Evolutionary conservation across 2,888 invertebrate genomes (phyloP).

Genomic region (Drosophila mercatorum): DNA sequence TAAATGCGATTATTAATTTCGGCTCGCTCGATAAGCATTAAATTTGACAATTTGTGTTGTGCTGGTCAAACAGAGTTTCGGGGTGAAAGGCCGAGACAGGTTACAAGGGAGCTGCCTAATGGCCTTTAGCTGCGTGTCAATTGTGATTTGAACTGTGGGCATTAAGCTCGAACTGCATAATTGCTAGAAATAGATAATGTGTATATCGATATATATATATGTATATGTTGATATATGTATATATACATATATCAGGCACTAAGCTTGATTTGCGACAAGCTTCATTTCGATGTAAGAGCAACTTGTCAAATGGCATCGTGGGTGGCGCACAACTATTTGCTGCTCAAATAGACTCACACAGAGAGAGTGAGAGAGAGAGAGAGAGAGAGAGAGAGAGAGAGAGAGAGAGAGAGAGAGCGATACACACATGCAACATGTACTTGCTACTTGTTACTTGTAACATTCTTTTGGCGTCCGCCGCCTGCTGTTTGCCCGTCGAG

Average conservation of each 20-base stretch:
- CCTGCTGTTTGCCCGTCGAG: constrained; percentile 43
- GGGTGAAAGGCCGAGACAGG: background rate
- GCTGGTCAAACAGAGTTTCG: background rate
- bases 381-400: background rate
- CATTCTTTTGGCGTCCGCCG: constrained; percentile 33
- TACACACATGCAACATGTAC: constrained; percentile 20
- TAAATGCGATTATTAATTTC: background rate
- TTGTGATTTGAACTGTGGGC: background rate
- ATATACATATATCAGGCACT: background rate
- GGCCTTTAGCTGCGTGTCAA: constrained; percentile 1
- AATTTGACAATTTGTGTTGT: background rate
- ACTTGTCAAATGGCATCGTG: constrained; percentile 11
- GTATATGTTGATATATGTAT: background rate
- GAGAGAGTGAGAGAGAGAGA: background rate
- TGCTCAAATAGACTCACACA: constrained; percentile 7
- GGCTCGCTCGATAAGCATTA: background rate
- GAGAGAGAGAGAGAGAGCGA: background rate
- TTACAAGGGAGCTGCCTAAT: background rate
- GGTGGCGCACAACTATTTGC: constrained; percentile 11
- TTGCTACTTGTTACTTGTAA: constrained; percentile 26
- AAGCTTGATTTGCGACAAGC: constrained; percentile 2
- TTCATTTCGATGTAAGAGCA: constrained; percentile 11
- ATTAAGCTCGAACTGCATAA: constrained; percentile 2
- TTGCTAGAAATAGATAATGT: background rate
- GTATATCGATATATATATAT: too few relatives aligned